Evolutionary conservation across 2,888 invertebrate species (phyloP).

Genomic region (Drosophila mulleri): DNA sequence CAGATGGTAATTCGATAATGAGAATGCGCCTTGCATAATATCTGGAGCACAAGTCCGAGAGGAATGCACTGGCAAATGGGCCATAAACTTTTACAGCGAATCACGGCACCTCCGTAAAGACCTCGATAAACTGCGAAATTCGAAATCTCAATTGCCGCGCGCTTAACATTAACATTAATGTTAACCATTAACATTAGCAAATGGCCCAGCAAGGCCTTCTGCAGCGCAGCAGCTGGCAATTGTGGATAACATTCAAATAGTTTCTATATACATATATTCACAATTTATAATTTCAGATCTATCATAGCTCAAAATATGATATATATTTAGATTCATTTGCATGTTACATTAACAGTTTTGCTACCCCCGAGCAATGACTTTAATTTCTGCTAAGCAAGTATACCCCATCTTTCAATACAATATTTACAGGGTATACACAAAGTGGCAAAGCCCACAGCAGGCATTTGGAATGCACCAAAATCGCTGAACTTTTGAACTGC

Average conservation of each 20-base stretch:
- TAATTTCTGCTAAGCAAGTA: too few species aligned
- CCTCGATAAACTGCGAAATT: slow-evolving; percentile 49
- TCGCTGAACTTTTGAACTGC: slow-evolving; percentile 70
- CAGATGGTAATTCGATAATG: slow-evolving; percentile 75
- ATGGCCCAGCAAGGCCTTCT: slow-evolving; percentile 30
- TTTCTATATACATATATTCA: too few species aligned
- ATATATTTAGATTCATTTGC: too few species aligned
- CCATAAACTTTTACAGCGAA: slow-evolving; percentile 13
- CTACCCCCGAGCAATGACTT: background rate
- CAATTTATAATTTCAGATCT: too few species aligned
- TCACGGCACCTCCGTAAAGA: slow-evolving; percentile 13
- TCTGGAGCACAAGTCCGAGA: slow-evolving; percentile 38
- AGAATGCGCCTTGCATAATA: slow-evolving; percentile 57
- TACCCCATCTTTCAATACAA: background rate
- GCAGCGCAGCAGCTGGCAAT: background rate
- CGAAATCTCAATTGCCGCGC: slow-evolving; percentile 25
- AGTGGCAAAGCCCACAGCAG: slow-evolving; percentile 5
- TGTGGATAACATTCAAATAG: too few species aligned
- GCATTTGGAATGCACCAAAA: slow-evolving; percentile 15
- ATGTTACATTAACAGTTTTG: too few species aligned
- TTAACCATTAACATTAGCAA: slow-evolving; percentile 38
- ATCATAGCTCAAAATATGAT: too few species aligned
- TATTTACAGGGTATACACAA: background rate
- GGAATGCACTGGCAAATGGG: slow-evolving; percentile 13
- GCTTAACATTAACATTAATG: slow-evolving; percentile 46